Evolutionary conservation across 2,113 vertebrate species (phyloP).

Genomic region (Gobiocypris rarus): DNA sequence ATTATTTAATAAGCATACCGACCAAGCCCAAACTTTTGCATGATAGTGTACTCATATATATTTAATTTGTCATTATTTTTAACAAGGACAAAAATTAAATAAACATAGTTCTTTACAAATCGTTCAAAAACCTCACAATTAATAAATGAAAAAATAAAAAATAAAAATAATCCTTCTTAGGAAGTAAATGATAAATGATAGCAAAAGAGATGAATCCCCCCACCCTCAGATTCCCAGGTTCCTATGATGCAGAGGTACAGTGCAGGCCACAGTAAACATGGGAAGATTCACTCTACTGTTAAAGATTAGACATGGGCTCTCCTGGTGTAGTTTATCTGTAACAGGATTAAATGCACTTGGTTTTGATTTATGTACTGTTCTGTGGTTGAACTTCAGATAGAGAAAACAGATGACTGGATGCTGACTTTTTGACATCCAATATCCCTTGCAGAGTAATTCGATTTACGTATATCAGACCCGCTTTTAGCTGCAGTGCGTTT

Average conservation of each 20-base stretch:
- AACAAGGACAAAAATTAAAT: neutral
- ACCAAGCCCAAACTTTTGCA: neutral
- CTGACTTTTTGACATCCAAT: neutral
- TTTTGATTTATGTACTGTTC: conserved; percentile 5
- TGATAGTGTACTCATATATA: neutral
- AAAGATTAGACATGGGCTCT: conserved; percentile 37
- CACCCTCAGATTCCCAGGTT: neutral
- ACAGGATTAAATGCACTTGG: neutral
- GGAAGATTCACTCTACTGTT: conserved; percentile 13
- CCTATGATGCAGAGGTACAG: neutral
- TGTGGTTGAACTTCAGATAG: neutral
- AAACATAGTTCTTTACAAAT: neutral
- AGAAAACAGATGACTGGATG: conserved; percentile 28
- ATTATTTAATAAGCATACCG: neutral
- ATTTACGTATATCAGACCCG: neutral
- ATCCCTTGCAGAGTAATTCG: neutral
- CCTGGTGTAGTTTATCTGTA: neutral
- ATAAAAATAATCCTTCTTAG: neutral
- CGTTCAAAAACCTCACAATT: neutral
- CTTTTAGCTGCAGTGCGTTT: neutral
- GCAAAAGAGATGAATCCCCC: neutral
- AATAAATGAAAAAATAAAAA: neutral
- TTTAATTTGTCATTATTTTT: neutral
- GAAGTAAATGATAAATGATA: neutral
- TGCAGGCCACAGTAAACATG: neutral